These are phyloP conservation scores for Drosophila rufa DNA, from an alignment of 1,140 invertebrate genomes.

Conservation along the genomic window DNA sequence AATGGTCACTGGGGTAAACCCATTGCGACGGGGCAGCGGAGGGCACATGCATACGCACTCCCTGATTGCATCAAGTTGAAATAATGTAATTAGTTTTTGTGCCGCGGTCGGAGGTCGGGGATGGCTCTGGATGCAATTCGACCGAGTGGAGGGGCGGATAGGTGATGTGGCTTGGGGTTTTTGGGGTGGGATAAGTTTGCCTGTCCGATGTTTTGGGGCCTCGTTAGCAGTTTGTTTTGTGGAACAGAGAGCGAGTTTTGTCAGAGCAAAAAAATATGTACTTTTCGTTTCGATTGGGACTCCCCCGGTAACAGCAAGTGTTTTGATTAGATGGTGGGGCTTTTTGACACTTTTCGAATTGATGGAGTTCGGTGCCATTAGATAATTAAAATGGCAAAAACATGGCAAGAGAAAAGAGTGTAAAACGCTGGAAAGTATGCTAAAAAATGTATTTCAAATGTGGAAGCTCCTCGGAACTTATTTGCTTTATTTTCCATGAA, in stretches of 20 bases:
- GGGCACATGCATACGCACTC: conserved; percentile 62
- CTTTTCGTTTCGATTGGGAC: conserved; percentile 26
- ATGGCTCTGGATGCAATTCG: conserved; percentile 37
- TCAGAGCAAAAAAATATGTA: not conserved
- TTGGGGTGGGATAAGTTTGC: conserved; percentile 21
- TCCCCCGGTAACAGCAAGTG: conserved; percentile 6
- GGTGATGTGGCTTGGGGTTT: conserved; percentile 34
- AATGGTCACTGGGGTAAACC: conserved; percentile 58
- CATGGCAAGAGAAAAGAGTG: not conserved
- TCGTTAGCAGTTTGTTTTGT: conserved; percentile 41
- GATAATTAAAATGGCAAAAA: conserved; percentile 6
- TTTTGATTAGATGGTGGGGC: conserved; percentile 20
- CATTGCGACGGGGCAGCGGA: not conserved
- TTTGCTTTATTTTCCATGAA: not conserved
- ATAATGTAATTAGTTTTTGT: conserved; percentile 82
- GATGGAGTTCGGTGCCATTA: not conserved
- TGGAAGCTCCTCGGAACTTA: too few species aligned
- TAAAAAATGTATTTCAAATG: not conserved
- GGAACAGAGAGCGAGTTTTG: conserved; percentile 18
- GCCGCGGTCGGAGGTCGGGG: conserved; percentile 47
- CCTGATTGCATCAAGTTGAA: conserved; percentile 81
- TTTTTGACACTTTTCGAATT: conserved; percentile 28
- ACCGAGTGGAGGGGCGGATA: conserved; percentile 15
- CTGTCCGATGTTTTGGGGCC: conserved; percentile 32
- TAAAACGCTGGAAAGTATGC: conserved; percentile 3